A percentile compares a stretch with the other conserved stretches of the same genome.
phyloP scores from a whole-genome alignment of 2,888 invertebrate genomes.

The Lithophane semibrunnea region DNA sequence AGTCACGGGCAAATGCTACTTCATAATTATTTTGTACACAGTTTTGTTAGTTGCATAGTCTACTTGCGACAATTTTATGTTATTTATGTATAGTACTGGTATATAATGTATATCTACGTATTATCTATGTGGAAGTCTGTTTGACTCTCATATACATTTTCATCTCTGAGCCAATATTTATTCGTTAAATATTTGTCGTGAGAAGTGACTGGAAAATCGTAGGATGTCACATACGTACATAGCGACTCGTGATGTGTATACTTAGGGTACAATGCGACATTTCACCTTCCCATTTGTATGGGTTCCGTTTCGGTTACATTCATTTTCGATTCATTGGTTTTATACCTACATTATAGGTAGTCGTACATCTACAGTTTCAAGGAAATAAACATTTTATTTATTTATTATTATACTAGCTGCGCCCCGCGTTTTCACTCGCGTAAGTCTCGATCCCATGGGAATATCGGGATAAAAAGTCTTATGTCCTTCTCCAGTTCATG shows the following conservation, averaged over 20 bases:
- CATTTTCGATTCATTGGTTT: not conserved
- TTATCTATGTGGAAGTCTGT: conserved; percentile 53
- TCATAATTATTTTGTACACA: conserved; percentile 46
- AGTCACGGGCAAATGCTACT: not conserved
- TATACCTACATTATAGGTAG: not conserved
- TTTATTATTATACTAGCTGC: too few relatives aligned
- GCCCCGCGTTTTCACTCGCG: too few relatives aligned
- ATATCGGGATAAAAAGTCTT: too few relatives aligned
- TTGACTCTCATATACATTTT: conserved; percentile 64
- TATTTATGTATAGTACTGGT: conserved; percentile 32
- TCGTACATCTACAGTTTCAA: not conserved
- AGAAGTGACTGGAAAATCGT: conserved; percentile 61
- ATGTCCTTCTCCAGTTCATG: too few relatives aligned
- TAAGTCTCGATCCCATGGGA: too few relatives aligned
- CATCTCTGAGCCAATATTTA: conserved; percentile 71
- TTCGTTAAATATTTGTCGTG: conserved; percentile 67
- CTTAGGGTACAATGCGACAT: not conserved
- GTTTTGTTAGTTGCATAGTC: conserved; percentile 32
- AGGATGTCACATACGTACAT: conserved; percentile 20
- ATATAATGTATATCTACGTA: conserved; percentile 25
- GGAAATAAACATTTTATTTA: too few relatives aligned
- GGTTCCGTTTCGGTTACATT: conserved; percentile 20
- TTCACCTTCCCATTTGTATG: conserved; percentile 24
- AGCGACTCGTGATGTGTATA: conserved; percentile 5
- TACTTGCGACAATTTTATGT: conserved; percentile 44